phyloP scores from a whole-genome alignment of 2,113 vertebrate species.

The Abramis brama region DNA sequence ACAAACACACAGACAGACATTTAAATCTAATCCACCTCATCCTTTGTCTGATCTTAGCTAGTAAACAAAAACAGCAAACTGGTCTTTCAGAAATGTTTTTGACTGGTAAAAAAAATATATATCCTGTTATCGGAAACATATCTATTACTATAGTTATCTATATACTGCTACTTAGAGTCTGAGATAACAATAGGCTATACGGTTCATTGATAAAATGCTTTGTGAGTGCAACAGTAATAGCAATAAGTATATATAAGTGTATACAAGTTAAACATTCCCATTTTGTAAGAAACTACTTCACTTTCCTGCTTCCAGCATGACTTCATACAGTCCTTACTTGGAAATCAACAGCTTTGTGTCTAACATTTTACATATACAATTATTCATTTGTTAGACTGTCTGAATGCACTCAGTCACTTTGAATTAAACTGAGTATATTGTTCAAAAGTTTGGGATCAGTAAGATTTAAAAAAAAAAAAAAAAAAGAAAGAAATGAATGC shows the following conservation, averaged over 20 bases:
- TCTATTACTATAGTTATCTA: neutral
- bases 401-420: no score
- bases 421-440: no score
- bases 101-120: neutral
- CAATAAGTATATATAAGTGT: neutral
- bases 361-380: neutral
- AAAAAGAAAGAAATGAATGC: no score
- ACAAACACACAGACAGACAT: conserved; percentile 29
- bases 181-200: no score
- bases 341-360: neutral
- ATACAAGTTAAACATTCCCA: neutral
- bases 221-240: neutral
- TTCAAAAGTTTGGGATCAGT: no score
- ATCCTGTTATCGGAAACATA: neutral
- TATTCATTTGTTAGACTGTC: no score
- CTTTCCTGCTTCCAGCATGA: neutral
- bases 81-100: neutral
- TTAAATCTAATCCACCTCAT: conserved; percentile 19
- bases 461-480: no score
- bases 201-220: neutral
- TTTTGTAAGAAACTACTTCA: neutral
- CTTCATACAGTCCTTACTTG: neutral
- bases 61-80: conserved; percentile 39
- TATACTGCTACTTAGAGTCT: neutral
- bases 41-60: conserved; percentile 22